Base-by-base conservation (phyloP, 2,113 vertebrate species). In the human region DNA sequence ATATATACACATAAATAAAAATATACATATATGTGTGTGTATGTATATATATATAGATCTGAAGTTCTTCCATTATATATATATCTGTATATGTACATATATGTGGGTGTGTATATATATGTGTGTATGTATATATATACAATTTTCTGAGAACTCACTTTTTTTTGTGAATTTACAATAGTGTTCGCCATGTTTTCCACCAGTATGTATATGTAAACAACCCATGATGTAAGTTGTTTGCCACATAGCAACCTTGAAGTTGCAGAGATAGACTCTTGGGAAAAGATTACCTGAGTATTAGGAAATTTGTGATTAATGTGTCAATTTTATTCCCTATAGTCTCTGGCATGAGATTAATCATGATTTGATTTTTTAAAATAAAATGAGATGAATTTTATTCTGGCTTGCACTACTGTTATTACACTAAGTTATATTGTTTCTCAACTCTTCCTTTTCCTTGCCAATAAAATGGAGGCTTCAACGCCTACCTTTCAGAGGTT, bases 351-450 rank as follows among this genome's bases (percentile, higher is more conserved):
- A 92, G 27, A 79, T 83, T 70, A 61, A 95, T 11, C 20, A 55
- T 78, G 72, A 55, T 75, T 82, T 80, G 30, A 66, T 75, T 81
- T 96, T 96, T 93, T 38, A 61, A 8, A 78, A 79, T 68, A 76
- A 90, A 93, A 76, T 70, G 12, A 78, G 52, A 90, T 6, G 30
- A 72, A 52, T 92, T 93, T 94, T 93, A 92, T 94, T 93, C 52
- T 66, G 40, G 22, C n/a, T 94, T 83, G 20, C 9, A 43, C 52
- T 94, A 45, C 20, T 45, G 6, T 55, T 55, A 55, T 55, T 55
- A 4, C 18, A 55, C 18, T 55, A 20, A 55, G 61, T 90, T 94
- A 84, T 92, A 84, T 89, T 89, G 45, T 75, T 94, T 96, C 59
- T 93, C 70, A 45, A 64, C 30, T 43, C 78, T 40, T 95, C 50